A percentile compares a stretch with the other conserved stretches of the same genome.
Conservation (phyloP, 2,888 invertebrate genomes). For the Microctonus hyperodae region DNA sequence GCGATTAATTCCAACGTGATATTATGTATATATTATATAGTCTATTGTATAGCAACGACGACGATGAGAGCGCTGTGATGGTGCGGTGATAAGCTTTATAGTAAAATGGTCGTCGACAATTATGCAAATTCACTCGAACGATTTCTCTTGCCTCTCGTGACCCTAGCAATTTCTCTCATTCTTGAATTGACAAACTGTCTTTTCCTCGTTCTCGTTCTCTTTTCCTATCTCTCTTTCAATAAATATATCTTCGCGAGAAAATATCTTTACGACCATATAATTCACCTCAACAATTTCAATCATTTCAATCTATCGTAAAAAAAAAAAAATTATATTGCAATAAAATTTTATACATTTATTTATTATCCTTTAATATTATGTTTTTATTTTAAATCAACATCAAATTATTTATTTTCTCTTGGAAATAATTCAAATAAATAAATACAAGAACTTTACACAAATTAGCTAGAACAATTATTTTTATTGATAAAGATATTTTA, state of each 20-base stretch:
- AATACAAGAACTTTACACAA: no score
- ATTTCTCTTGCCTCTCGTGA: conserved; percentile 8
- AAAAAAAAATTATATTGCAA: neutral
- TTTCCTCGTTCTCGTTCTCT: neutral
- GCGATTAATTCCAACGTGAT: neutral
- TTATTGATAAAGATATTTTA: no score
- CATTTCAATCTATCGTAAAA: neutral
- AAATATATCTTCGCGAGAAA: neutral
- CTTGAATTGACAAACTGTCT: conserved; percentile 20
- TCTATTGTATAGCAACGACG: neutral
- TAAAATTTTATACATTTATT: neutral
- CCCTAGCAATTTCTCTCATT: conserved; percentile 7
- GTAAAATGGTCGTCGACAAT: conserved; percentile 22
- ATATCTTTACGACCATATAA: conserved; percentile 9
- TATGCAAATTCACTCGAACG: conserved; percentile 19
- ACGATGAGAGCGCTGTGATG: neutral
- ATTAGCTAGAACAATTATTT: no score
- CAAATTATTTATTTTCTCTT: neutral
- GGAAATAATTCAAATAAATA: neutral
- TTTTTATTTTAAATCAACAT: neutral
- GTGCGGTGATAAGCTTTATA: neutral
- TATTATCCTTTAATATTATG: neutral
- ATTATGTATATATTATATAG: neutral
- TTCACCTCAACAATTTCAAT: conserved; percentile 6
- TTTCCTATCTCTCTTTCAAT: neutral